A percentile compares a stretch with the other conserved stretches of the same genome.
Evolutionary conservation across 2,888 invertebrate genomes (phyloP).

Genomic region (Melolontha melolontha): DNA sequence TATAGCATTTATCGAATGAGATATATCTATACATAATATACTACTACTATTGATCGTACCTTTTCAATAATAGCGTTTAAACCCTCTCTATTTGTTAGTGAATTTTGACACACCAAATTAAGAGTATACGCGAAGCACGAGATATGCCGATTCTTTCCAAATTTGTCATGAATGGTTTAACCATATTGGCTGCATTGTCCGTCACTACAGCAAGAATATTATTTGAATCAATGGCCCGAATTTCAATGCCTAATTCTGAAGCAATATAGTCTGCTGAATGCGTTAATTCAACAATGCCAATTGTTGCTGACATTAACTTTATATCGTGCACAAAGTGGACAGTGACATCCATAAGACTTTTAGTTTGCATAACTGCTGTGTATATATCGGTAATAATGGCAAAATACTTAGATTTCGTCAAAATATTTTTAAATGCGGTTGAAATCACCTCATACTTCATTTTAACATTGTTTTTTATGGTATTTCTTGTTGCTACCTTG

Average conservation of each 20-base stretch:
- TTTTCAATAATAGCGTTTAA: no score
- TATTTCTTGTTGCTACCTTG: slow-evolving; percentile 1
- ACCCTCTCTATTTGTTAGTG: no score
- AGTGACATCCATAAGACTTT: slow-evolving; percentile 12
- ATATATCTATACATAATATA: slow-evolving; percentile 4
- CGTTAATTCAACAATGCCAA: slow-evolving; percentile 7
- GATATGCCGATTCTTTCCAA: slow-evolving; percentile 13
- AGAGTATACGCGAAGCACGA: slow-evolving; percentile 1
- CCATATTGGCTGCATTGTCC: slow-evolving; percentile 11
- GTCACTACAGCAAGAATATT: slow-evolving; percentile 18
- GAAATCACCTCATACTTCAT: slow-evolving; percentile 3
- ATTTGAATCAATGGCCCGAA: slow-evolving; percentile 16
- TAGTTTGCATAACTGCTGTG: slow-evolving; percentile 13
- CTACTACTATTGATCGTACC: no score
- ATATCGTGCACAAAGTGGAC: slow-evolving; percentile 16
- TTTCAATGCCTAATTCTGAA: slow-evolving; percentile 7
- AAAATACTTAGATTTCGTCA: slow-evolving; percentile 1
- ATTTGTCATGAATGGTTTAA: slow-evolving; percentile 12
- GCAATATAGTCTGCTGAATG: slow-evolving; percentile 8
- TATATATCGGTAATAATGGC: not conserved
- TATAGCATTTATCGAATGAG: no score
- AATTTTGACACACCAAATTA: no score
- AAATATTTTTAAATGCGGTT: no score
- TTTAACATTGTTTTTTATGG: slow-evolving; percentile 1
- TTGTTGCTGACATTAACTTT: slow-evolving; percentile 16